Base-by-base conservation (phyloP, 2,888 invertebrate genomes). In the Philereme vetulata region DNA sequence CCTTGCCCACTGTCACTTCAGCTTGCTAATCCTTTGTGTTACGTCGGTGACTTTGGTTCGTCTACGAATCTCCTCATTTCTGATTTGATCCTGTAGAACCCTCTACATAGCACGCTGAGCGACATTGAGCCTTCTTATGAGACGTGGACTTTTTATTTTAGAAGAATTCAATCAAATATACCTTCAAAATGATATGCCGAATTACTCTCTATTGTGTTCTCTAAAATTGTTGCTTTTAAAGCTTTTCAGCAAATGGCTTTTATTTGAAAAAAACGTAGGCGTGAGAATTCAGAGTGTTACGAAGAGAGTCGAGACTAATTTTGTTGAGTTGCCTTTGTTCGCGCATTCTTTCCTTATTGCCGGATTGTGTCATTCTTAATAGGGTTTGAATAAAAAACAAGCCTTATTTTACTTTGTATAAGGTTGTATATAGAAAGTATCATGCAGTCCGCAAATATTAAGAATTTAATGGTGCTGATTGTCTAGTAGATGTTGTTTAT, bases 171-270 rank as follows among this genome's bases (percentile, higher is more conserved):
- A 7, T 33, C 11, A 8, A 33, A 8, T 9, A 7, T 33, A 33
- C 33, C 38, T 8, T 42, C 10, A 42, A 68, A 74, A 74, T 80
- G 77, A 80, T 80, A 78, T 77, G 77, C 42, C 43, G 35, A 57
- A 54, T 57, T 56, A 51, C 46, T 59, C 44, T 10, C 40, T 56
- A 48, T 51, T 56, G 47, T 77, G 66, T 68, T 64, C 72, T 72
- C 71, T 72, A 64, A 71, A 78, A 81, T 74, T 68, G 74, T 72
- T 62, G 72, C 74, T 74, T 73, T 67, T 74, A 71, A 61, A 74
- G 70, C 68, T 71, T 67, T 72, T 71, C 62, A 55, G 62, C 56
- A 68, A 74, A 76, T 72, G 65, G 67, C 52, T 56, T 58, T 44
- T 67, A 73, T 70, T 73, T 66, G 66, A 75, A 74, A 77, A 21